These are phyloP conservation scores for Polydrusus pterygomalis DNA, from an alignment of 2,888 invertebrate species.

Conservation along the genomic window DNA sequence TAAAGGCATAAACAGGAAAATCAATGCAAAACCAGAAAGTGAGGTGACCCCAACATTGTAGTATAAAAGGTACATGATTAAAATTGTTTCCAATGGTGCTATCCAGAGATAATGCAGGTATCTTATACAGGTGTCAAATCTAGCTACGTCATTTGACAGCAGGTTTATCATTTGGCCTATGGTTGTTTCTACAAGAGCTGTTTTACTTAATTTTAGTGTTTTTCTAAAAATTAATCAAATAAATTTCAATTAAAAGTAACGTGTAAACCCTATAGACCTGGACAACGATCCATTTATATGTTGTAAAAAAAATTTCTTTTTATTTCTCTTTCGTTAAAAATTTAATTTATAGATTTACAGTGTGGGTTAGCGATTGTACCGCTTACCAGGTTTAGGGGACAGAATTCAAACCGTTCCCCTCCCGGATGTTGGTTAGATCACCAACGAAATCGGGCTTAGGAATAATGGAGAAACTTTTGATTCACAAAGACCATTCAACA, in stretches of 20 bases:
- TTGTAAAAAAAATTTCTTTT: too few species aligned
- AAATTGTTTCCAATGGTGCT: slow-evolving; percentile 84
- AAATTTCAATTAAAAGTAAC: background rate
- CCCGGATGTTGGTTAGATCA: too few species aligned
- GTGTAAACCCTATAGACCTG: background rate
- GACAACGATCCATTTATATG: background rate
- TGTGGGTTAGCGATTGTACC: too few species aligned
- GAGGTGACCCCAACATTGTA: slow-evolving; percentile 74
- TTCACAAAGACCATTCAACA: too few species aligned
- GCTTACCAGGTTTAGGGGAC: too few species aligned
- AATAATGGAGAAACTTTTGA: too few species aligned
- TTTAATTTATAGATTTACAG: too few species aligned
- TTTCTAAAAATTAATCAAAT: slow-evolving; percentile 79
- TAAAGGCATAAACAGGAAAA: slow-evolving; percentile 72
- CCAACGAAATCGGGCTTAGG: too few species aligned
- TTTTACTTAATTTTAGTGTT: slow-evolving; percentile 80
- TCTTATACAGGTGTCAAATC: slow-evolving; percentile 87
- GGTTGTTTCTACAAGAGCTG: slow-evolving; percentile 88
- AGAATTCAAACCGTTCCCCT: too few species aligned
- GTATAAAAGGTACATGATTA: slow-evolving; percentile 83
- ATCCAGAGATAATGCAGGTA: slow-evolving; percentile 88
- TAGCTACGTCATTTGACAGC: slow-evolving; percentile 89
- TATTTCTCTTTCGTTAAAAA: too few species aligned
- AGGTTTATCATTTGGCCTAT: slow-evolving; percentile 76
- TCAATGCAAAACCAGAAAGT: slow-evolving; percentile 74